These are phyloP conservation scores for Anthopleura sola DNA, from an alignment of 64 coral and sea anemone species.

Conservation along the genomic window DNA sequence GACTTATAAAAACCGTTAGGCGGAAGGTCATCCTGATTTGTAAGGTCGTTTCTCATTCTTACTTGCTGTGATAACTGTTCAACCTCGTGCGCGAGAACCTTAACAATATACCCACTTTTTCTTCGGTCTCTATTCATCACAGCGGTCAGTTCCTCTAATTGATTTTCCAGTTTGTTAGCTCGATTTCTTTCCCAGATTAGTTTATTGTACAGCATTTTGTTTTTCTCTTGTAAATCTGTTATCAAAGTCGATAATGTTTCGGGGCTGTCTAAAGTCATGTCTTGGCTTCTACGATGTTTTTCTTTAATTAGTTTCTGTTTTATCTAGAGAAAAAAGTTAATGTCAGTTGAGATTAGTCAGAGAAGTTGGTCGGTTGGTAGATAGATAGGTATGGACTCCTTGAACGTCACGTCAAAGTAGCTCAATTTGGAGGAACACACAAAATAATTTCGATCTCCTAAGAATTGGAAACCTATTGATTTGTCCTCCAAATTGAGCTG, in stretches of 20 bases:
- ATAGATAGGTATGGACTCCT: too few species aligned
- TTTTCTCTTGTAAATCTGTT: conserved; percentile 17
- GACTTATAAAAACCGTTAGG: conserved; percentile 20
- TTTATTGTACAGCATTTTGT: conserved; percentile 14
- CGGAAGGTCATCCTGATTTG: neutral
- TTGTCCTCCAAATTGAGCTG: too few species aligned
- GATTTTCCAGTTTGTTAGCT: conserved; percentile 30
- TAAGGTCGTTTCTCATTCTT: conserved; percentile 3
- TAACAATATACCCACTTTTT: conserved; percentile 39
- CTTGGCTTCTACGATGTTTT: conserved; percentile 31
- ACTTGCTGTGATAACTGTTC: conserved; percentile 59
- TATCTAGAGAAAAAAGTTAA: neutral
- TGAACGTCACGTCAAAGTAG: too few species aligned
- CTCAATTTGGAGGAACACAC: too few species aligned
- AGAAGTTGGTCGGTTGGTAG: too few species aligned
- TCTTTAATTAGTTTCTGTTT: conserved; percentile 33
- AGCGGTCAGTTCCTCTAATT: conserved; percentile 38
- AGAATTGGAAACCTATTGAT: too few species aligned
- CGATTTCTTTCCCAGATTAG: conserved; percentile 35
- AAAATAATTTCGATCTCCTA: too few species aligned
- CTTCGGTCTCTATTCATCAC: conserved; percentile 40
- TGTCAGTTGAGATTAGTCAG: neutral
- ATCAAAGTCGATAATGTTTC: conserved; percentile 1
- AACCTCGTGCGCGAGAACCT: conserved; percentile 45
- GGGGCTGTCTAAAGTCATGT: neutral